These are phyloP conservation scores for Seira ritae DNA, from an alignment of 2,888 invertebrate genomes.

Conservation along the genomic window DNA sequence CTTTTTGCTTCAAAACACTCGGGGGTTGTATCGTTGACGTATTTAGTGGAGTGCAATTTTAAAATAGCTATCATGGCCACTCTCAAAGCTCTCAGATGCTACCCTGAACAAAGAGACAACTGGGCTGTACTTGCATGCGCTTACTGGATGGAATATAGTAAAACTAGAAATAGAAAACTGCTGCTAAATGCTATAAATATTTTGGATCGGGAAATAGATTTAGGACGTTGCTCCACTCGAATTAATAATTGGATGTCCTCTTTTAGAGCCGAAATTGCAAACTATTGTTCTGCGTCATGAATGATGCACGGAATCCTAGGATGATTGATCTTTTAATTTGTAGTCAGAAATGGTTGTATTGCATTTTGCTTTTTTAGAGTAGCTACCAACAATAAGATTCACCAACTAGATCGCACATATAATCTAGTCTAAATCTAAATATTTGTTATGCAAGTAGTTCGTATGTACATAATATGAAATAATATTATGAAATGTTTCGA, in stretches of 20 bases:
- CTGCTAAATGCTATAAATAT: constrained; percentile 41
- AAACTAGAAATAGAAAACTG: constrained; percentile 23
- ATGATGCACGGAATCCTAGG: no score
- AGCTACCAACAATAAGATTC: no score
- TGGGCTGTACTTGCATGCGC: constrained; percentile 66
- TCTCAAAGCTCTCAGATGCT: constrained; percentile 64
- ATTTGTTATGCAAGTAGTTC: no score
- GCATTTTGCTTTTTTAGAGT: no score
- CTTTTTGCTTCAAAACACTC: constrained; percentile 51
- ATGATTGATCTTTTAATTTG: no score
- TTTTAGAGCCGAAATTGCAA: constrained; percentile 46
- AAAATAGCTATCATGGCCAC: constrained; percentile 61
- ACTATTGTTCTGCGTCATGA: constrained; percentile 10
- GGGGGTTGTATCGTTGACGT: constrained; percentile 62
- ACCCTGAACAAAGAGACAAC: constrained; percentile 64
- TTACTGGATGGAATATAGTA: constrained; percentile 59
- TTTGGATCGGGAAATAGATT: constrained; percentile 46
- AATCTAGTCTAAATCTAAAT: no score
- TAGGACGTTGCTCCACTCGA: constrained; percentile 32
- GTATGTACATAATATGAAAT: no score
- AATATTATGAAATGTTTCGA: no score
- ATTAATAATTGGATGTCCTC: constrained; percentile 43
- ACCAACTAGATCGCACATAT: no score
- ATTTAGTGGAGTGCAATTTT: constrained; percentile 63
- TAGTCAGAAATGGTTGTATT: no score